Base-by-base conservation (phyloP, 2,888 invertebrate genomes). In the Dendrolimus houi region DNA sequence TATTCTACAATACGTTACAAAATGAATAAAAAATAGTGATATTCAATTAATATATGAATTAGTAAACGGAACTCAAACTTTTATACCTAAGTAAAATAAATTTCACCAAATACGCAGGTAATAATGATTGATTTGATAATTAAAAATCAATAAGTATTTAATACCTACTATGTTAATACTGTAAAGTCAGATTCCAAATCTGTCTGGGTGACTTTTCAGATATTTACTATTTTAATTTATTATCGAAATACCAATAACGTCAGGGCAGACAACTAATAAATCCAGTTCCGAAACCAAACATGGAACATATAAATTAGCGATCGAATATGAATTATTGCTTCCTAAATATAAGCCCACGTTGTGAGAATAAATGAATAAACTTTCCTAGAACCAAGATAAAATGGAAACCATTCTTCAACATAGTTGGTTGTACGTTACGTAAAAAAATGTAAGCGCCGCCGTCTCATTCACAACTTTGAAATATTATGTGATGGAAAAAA, bases 401-500 rank as follows among this genome's bases (percentile, higher is more conserved):
- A 47, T 8, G 9, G 9, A 9, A 9, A 54, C 14, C 29, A 29
- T 54, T 17, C 12, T 29, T 54, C 17, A 17, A 9, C 54, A 0
- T 54, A 29, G 29, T 29, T 29, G 29, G 29, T 29, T 29, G 6
- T 29, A 29, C 29, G 29, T 6, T 29, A 29, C 29, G 29, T 54
- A 54, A 62, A 59, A 65, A 65, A 69, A 63, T 59, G 61, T 58
- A 66, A 61, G 58, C 60, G 63, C 64, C 68, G 66, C 63, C 63
- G 53, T 57, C 64, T 67, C 72, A 71, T 71, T 71, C 66, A 73
- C 59, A 61, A 54, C 42, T 60, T 63, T 66, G 59, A 65, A 66
- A 66, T 69, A 70, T 64, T 58, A 29, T 29, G 62, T 55, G 53
- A 53, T 41, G 54, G 56, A 55, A 58, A 55, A 41, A 62, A 62